phyloP scores from a whole-genome alignment of 2,888 invertebrate species.

The Sarcophaga subvicina region DNA sequence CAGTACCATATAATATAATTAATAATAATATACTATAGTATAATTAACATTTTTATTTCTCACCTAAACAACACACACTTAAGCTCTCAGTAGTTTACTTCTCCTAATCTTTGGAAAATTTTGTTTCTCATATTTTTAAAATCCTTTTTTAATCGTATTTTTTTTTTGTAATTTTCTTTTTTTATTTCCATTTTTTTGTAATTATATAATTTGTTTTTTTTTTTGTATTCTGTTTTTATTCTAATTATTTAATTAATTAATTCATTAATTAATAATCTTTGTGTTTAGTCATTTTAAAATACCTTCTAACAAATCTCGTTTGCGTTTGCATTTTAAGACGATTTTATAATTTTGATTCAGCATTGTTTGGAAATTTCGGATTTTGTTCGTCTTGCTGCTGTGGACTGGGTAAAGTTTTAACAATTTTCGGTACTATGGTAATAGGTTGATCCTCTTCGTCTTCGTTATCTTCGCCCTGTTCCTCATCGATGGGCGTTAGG shows the following conservation, averaged over 20 bases:
- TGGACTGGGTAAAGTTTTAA: constrained; percentile 89
- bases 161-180: constrained; percentile 28
- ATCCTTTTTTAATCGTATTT: constrained; percentile 16
- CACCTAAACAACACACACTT: constrained; percentile 37
- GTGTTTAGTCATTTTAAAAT: constrained; percentile 32
- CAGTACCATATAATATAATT: constrained; percentile 2
- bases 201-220: neutral
- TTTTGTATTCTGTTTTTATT: neutral
- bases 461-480: constrained; percentile 89
- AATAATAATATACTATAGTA: neutral
- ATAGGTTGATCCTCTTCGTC: constrained; percentile 90
- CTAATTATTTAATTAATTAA: neutral
- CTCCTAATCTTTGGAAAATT: constrained; percentile 64
- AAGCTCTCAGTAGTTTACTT: constrained; percentile 31
- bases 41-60: constrained; percentile 36
- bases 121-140: neutral
- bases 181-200: constrained; percentile 3
- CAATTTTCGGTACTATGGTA: constrained; percentile 90
- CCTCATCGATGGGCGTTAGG: constrained; percentile 92
- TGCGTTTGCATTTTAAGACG: constrained; percentile 57
- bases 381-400: constrained; percentile 74
- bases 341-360: constrained; percentile 78
- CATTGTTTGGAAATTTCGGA: constrained; percentile 71
- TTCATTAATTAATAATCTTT: constrained; percentile 14
- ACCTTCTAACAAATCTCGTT: constrained; percentile 37